Conservation (phyloP, 2,888 invertebrate genomes). For the Pyralis farinalis region DNA sequence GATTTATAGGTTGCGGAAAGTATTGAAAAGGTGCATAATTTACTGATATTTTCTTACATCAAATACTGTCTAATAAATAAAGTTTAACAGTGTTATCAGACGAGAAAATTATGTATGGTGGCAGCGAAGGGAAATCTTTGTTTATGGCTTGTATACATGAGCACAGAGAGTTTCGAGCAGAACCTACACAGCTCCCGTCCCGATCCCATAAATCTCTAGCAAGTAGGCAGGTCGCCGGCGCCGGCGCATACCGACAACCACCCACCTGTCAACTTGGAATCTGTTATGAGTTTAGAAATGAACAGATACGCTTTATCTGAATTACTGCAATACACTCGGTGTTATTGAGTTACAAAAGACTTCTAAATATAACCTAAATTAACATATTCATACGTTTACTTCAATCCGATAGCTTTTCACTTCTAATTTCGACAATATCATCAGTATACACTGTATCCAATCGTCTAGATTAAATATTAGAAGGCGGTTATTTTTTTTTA, state of each 20-base stretch:
- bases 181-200: conserved; percentile 26
- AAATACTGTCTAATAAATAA: not conserved
- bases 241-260: conserved; percentile 44
- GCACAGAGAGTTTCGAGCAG: conserved; percentile 34
- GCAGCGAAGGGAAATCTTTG: conserved; percentile 29
- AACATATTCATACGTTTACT: too few species aligned
- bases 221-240: conserved; percentile 64
- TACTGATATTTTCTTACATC: not conserved
- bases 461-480: too few species aligned
- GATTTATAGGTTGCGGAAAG: too few species aligned
- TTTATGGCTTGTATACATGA: conserved; percentile 29
- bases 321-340: conserved; percentile 7
- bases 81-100: not conserved
- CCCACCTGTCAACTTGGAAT: conserved; percentile 38
- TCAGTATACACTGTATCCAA: too few species aligned
- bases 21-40: too few species aligned
- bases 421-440: too few species aligned
- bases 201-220: conserved; percentile 52
- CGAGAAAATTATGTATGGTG: conserved; percentile 9
- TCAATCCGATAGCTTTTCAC: too few species aligned
- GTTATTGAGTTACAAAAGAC: too few species aligned
- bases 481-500: too few species aligned
- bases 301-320: conserved; percentile 13
- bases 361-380: too few species aligned
- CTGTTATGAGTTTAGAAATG: conserved; percentile 26